phyloP scores from a whole-genome alignment of 2,113 vertebrate species.

The Gambusia affinis region DNA sequence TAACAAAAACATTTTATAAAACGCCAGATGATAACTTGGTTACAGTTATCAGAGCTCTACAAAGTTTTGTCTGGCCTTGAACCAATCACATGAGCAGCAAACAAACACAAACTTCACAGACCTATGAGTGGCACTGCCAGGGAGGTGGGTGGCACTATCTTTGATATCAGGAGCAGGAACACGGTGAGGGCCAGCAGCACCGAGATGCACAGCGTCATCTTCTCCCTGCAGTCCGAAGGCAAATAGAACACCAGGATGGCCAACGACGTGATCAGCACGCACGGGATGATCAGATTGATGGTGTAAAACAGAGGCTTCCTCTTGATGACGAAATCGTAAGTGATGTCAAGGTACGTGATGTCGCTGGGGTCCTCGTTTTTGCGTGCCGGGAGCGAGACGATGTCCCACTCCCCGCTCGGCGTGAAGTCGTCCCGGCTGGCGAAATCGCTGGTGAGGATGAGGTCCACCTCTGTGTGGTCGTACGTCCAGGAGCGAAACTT shows the following conservation, averaged over 20 bases:
- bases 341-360: slow-evolving; percentile 82
- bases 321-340: slow-evolving; percentile 83
- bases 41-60: too few relatives aligned
- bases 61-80: too few relatives aligned
- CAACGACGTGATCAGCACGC: slow-evolving; percentile 82
- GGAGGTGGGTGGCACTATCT: slow-evolving; percentile 85
- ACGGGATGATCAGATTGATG: slow-evolving; percentile 85
- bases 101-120: slow-evolving; percentile 37
- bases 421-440: slow-evolving; percentile 85
- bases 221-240: slow-evolving; percentile 84
- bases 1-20: background rate
- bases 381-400: slow-evolving; percentile 82
- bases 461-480: slow-evolving; percentile 82
- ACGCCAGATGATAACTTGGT: background rate
- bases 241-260: slow-evolving; percentile 85
- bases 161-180: slow-evolving; percentile 85
- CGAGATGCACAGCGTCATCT: slow-evolving; percentile 84
- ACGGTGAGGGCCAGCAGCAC: slow-evolving; percentile 85
- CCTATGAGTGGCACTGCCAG: slow-evolving; percentile 84
- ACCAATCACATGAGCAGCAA: background rate
- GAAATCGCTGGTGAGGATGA: slow-evolving; percentile 80
- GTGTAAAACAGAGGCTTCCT: slow-evolving; percentile 85
- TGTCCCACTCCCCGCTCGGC: slow-evolving; percentile 85
- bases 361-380: slow-evolving; percentile 83
- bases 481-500: slow-evolving; percentile 87